A percentile compares a stretch with the other conserved stretches of the same genome.
Evolutionary conservation across 2,888 invertebrate species (phyloP).

Genomic region (Drosophila paramelanica): DNA sequence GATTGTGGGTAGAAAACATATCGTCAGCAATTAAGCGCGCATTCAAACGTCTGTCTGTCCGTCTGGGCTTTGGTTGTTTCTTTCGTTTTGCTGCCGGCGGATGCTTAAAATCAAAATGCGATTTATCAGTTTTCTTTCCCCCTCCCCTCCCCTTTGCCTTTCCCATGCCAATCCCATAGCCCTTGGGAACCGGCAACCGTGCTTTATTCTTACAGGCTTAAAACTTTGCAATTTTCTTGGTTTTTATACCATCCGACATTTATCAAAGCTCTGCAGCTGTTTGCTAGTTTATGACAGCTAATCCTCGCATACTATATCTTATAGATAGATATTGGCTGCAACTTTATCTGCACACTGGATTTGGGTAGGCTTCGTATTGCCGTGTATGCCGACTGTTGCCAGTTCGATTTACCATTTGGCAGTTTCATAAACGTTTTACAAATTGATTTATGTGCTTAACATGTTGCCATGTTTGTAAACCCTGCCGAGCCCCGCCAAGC

Average conservation of each 20-base stretch:
- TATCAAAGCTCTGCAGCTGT: constrained; percentile 72
- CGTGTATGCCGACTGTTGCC: constrained; percentile 51
- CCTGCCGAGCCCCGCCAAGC: constrained; percentile 26
- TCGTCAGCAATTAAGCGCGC: constrained; percentile 78
- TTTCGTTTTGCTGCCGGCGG: constrained; percentile 31
- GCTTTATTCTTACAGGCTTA: constrained; percentile 28
- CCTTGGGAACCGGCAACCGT: not conserved
- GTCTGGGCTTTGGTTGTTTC: constrained; percentile 25
- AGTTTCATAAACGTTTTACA: constrained; percentile 78
- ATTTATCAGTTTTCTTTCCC: constrained; percentile 61
- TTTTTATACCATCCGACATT: constrained; percentile 56
- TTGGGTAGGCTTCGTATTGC: constrained; percentile 1
- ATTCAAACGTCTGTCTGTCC: constrained; percentile 72
- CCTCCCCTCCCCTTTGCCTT: not conserved
- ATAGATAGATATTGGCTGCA: constrained; percentile 65
- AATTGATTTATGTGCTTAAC: constrained; percentile 81
- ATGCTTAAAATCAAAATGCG: constrained; percentile 64
- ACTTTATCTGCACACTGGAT: constrained; percentile 31
- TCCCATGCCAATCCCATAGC: too few relatives aligned
- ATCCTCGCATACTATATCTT: constrained; percentile 60
- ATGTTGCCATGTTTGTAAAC: constrained; percentile 58
- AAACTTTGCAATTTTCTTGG: constrained; percentile 39
- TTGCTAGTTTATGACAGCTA: constrained; percentile 74
- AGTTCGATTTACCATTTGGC: constrained; percentile 71
- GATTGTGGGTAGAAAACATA: constrained; percentile 57